Evolutionary conservation across 1,140 invertebrate species (phyloP), one percentile per base, ranked within the genome.

Genomic region (Ylistrum balloti): DNA sequence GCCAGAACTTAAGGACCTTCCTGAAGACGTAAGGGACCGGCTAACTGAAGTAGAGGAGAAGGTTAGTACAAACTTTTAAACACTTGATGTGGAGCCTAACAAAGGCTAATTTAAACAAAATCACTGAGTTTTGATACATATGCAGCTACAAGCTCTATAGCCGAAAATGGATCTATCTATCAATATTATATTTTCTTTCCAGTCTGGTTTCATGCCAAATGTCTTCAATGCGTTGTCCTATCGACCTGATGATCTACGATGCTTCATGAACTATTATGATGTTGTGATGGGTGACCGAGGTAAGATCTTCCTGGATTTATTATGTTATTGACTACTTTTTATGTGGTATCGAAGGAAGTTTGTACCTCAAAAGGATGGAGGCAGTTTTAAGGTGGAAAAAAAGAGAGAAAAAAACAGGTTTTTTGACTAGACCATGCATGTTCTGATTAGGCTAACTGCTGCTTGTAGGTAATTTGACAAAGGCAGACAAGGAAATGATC

Each of bases 401-500:
- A n/a, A n/a, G n/a, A n/a, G n/a, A n/a, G n/a, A n/a, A n/a, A n/a
- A n/a, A n/a, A n/a, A n/a, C n/a, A n/a, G n/a, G n/a, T n/a, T n/a
- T n/a, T n/a, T n/a, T n/a, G n/a, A n/a, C n/a, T n/a, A n/a, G n/a
- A n/a, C n/a, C n/a, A n/a, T n/a, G n/a, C n/a, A n/a, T n/a, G n/a
- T n/a, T n/a, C n/a, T n/a, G n/a, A n/a, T n/a, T n/a, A n/a, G n/a
- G n/a, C n/a, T n/a, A n/a, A n/a, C n/a, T n/a, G 28, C 85, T 38
- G 38, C 32, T 92, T 86, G 22, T 87, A 95, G 94, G 94, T 74
- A 94, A 93, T 48, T 56, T 95, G 41, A 95, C 93, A 7, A 95
- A 93, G 88, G 94, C 94, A 41, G 94, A 95, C 88, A 94, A 94
- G 45, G 94, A 95, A 38, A 93, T 95, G 94, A 95, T 95, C 33